These are phyloP conservation scores for Asobara japonica DNA, from an alignment of 1,140 invertebrate genomes.

Conservation along the genomic window DNA sequence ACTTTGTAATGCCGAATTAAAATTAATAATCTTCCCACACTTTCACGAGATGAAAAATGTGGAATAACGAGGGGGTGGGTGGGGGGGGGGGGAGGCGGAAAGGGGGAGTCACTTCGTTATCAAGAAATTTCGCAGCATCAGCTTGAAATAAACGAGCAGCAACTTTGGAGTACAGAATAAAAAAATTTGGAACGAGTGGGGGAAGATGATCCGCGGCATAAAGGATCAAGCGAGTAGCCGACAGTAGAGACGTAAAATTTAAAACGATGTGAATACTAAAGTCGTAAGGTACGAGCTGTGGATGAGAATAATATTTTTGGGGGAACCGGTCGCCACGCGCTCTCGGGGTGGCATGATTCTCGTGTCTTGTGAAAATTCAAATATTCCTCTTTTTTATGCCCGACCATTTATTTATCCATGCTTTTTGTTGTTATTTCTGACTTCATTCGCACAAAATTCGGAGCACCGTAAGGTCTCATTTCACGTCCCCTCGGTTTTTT, in stretches of 20 bases:
- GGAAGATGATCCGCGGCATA: conserved; percentile 8
- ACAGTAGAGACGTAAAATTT: conserved; percentile 10
- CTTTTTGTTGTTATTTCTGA: background rate
- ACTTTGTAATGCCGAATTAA: background rate
- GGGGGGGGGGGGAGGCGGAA: no score
- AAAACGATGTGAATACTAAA: conserved; percentile 5
- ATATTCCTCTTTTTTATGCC: conserved; percentile 15
- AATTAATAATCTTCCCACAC: conserved; percentile 2
- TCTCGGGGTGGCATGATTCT: conserved; percentile 7
- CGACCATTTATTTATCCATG: background rate
- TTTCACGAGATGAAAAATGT: background rate
- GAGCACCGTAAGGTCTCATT: no score
- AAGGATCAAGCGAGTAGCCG: conserved; percentile 26
- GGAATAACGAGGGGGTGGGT: background rate
- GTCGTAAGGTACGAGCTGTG: conserved; percentile 10
- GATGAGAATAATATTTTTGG: conserved; percentile 19
- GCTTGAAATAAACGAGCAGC: background rate
- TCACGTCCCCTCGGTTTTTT: no score
- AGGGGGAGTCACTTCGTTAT: background rate
- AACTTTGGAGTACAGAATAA: background rate
- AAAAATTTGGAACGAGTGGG: background rate
- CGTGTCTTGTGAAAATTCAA: background rate
- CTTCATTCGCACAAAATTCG: background rate
- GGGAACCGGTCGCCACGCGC: conserved; percentile 23
- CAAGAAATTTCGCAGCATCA: background rate